Percentiles rank a stretch among this genome's conserved stretches.
Conservation (phyloP, 1,140 invertebrate species). For the Panagrolaimus sp. region DNA sequence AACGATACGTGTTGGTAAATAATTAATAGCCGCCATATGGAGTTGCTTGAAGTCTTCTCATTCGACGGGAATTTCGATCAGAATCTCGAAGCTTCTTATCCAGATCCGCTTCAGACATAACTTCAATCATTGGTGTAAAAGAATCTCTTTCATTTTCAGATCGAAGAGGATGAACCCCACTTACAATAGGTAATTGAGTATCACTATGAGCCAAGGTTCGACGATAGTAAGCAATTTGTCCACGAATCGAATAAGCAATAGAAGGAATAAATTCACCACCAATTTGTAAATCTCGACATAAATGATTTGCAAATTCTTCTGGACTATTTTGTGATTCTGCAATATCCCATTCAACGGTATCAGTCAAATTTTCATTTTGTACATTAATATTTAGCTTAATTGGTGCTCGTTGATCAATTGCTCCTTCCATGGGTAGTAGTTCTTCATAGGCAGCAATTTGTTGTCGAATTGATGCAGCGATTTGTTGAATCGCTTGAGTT, state of each 20-base stretch:
- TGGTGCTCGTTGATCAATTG: slow-evolving; percentile 85
- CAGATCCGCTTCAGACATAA: slow-evolving; percentile 97
- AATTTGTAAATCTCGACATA: slow-evolving; percentile 90
- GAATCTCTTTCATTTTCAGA: slow-evolving; percentile 88
- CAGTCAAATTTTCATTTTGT: slow-evolving; percentile 94
- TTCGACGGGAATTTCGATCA: slow-evolving; percentile 89
- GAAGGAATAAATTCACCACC: slow-evolving; percentile 98
- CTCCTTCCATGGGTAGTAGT: slow-evolving; percentile 63
- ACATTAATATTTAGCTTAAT: slow-evolving; percentile 98
- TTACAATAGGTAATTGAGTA: background rate
- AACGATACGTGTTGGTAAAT: too few relatives aligned
- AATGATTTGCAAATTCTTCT: slow-evolving; percentile 89
- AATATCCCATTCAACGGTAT: slow-evolving; percentile 99
- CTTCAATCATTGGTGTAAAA: slow-evolving; percentile 97
- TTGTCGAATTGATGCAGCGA: slow-evolving; percentile 87
- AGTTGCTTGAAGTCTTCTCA: slow-evolving; percentile 70
- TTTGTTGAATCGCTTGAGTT: slow-evolving; percentile 94
- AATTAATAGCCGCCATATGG: too few relatives aligned
- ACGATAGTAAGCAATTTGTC: slow-evolving; percentile 59
- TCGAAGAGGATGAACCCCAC: slow-evolving; percentile 72
- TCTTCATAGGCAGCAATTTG: slow-evolving; percentile 81
- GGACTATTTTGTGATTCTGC: slow-evolving; percentile 93
- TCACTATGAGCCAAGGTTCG: slow-evolving; percentile 13
- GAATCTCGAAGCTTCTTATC: slow-evolving; percentile 99
- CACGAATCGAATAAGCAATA: slow-evolving; percentile 89